Evolutionary conservation across 2,888 invertebrate species (phyloP).

Genomic region (Ypsolopha scabrella): DNA sequence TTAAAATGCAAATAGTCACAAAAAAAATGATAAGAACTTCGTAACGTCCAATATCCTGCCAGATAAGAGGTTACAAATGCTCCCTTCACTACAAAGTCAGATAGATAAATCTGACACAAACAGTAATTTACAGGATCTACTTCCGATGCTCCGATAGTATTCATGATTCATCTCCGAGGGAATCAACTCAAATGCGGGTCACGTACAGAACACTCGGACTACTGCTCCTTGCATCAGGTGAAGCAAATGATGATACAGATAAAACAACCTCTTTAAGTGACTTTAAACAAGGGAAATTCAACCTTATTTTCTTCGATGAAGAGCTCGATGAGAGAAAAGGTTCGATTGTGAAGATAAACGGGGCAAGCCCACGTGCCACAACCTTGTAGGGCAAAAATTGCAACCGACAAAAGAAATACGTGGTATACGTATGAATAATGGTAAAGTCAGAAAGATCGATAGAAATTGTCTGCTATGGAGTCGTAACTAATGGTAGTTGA

Average conservation of each 20-base stretch:
- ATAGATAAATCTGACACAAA: background rate
- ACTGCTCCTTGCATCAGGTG: constrained; percentile 31
- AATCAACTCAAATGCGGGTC: constrained; percentile 27
- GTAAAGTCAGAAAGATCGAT: constrained; percentile 1
- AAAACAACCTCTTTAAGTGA: background rate
- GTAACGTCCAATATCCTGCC: no score
- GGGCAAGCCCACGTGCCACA: constrained; percentile 26
- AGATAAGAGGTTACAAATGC: no score
- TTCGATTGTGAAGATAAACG: background rate
- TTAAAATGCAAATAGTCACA: no score
- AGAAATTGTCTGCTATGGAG: background rate
- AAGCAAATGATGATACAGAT: constrained; percentile 43
- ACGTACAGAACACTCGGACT: constrained; percentile 31
- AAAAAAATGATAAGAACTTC: no score
- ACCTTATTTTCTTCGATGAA: no score
- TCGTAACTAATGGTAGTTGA: background rate
- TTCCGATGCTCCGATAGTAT: constrained; percentile 10
- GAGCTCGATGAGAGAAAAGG: no score
- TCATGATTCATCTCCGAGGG: constrained; percentile 14
- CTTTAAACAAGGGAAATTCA: background rate
- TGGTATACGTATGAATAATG: background rate
- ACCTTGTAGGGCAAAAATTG: constrained; percentile 1
- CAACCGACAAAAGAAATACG: constrained; percentile 1
- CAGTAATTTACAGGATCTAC: constrained; percentile 15
- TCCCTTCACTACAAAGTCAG: no score